A percentile compares a stretch with the other conserved stretches of the same genome.
phyloP scores from a whole-genome alignment of 2,888 invertebrate species.

The Bombyx huttoni region DNA sequence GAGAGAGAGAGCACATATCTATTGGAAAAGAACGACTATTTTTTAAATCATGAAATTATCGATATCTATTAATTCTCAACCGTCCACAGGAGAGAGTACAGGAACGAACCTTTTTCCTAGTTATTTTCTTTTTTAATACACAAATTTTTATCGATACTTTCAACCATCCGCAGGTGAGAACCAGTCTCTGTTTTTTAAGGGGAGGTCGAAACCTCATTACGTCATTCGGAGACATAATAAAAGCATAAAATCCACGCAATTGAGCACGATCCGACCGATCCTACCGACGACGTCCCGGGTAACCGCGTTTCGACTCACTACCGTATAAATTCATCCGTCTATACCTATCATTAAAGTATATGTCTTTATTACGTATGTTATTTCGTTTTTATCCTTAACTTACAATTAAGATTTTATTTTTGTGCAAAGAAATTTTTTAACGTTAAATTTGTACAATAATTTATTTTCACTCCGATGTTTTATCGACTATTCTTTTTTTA shows the following conservation, averaged over 20 bases:
- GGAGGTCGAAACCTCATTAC: neutral
- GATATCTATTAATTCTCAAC: too few species aligned
- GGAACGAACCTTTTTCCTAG: too few species aligned
- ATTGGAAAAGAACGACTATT: too few species aligned
- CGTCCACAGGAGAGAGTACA: too few species aligned
- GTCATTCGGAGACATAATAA: neutral
- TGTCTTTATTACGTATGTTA: conserved; percentile 73
- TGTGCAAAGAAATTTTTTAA: conserved; percentile 57
- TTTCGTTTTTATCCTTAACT: conserved; percentile 50
- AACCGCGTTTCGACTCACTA: conserved; percentile 17
- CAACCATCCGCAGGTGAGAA: neutral
- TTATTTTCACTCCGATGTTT: conserved; percentile 17
- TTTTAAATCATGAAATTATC: too few species aligned
- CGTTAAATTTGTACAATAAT: conserved; percentile 50
- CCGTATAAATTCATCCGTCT: conserved; percentile 63
- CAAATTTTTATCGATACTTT: neutral
- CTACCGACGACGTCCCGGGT: conserved; percentile 1
- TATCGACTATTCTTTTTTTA: conserved; percentile 5
- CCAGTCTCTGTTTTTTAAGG: neutral
- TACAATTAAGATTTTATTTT: conserved; percentile 41
- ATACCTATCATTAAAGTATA: conserved; percentile 68
- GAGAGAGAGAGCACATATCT: neutral
- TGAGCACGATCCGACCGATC: conserved; percentile 16
- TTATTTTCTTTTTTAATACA: too few species aligned
- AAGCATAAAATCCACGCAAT: conserved; percentile 4